Evolutionary conservation across 35 echinoderm and acorn worm species (phyloP).

Genomic region (Acanthaster planci): DNA sequence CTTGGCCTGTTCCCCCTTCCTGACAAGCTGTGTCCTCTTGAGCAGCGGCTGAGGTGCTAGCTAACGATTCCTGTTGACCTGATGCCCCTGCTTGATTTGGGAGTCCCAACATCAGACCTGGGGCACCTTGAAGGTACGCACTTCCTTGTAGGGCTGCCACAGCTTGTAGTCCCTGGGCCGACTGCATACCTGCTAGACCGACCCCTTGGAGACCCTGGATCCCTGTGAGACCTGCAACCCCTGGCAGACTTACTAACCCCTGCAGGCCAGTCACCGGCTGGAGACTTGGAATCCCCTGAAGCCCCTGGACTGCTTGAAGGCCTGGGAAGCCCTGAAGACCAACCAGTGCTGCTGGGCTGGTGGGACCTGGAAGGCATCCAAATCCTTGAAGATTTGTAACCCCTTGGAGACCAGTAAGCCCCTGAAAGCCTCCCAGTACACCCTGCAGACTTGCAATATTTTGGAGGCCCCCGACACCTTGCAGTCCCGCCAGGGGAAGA

Average conservation of each 20-base stretch:
- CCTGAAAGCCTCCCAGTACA: not conserved
- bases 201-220: conserved; percentile 13
- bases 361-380: not conserved
- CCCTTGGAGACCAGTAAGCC: not conserved
- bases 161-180: not conserved
- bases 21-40: not conserved
- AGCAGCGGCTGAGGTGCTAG: not conserved
- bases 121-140: not conserved
- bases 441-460: not conserved
- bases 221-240: not conserved
- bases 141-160: not conserved
- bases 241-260: not conserved
- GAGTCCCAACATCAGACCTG: not conserved
- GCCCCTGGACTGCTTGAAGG: not conserved
- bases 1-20: not conserved
- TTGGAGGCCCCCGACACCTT: not conserved
- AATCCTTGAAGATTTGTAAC: not conserved
- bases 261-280: not conserved
- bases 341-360: not conserved
- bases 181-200: not conserved
- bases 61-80: not conserved
- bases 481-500: not conserved
- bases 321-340: not conserved
- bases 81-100: not conserved
- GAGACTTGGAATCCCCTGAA: not conserved